Conservation (phyloP, 2,113 vertebrate species). For the Saccopteryx leptura region DNA sequence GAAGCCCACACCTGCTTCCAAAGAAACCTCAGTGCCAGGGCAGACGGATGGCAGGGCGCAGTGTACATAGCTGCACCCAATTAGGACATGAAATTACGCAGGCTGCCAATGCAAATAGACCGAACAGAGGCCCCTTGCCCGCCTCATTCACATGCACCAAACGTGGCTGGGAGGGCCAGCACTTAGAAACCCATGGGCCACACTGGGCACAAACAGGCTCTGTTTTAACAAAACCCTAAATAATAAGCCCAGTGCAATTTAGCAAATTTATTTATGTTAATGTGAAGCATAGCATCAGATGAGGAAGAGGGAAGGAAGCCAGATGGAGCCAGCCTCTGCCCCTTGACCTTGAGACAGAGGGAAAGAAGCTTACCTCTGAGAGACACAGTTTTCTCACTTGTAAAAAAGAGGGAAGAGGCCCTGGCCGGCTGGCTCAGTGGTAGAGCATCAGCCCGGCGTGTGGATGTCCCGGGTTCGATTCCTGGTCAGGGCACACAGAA, state of each 20-base stretch:
- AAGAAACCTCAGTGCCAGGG: neutral
- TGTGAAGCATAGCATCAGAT: neutral
- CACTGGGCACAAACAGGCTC: neutral
- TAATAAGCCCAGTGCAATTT: neutral
- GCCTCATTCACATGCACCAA: neutral
- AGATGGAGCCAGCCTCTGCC: neutral
- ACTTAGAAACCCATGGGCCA: neutral
- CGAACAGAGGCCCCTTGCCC: neutral
- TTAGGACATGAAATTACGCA: neutral
- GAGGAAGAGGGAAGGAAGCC: neutral
- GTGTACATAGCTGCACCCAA: neutral
- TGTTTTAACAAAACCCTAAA: neutral
- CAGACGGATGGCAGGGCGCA: neutral
- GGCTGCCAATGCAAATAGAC: conserved; percentile 57
- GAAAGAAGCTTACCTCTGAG: neutral
- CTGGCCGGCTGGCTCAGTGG: too few relatives aligned
- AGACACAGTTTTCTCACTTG: neutral
- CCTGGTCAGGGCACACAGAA: too few relatives aligned
- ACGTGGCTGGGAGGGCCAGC: neutral
- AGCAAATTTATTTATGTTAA: neutral
- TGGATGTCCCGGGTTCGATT: too few relatives aligned
- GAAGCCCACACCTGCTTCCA: conserved; percentile 7
- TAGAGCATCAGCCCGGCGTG: too few relatives aligned
- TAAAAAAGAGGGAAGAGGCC: neutral
- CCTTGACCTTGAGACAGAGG: neutral